Percentiles rank a stretch among this genome's conserved stretches.
These are phyloP conservation scores for Heterotis niloticus DNA, from an alignment of 2,113 vertebrate genomes.

Conservation along the genomic window DNA sequence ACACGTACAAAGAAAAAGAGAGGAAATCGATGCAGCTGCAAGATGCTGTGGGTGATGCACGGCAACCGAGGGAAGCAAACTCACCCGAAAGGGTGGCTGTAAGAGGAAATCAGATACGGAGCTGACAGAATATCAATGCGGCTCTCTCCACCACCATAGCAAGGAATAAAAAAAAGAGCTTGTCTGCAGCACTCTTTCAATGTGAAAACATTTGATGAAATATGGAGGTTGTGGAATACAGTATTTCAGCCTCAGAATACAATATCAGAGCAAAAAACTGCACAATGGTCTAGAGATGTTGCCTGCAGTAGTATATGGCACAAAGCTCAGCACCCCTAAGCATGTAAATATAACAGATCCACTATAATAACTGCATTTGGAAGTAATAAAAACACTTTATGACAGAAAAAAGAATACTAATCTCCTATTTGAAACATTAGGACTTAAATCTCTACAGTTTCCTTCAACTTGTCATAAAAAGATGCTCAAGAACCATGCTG, in stretches of 20 bases:
- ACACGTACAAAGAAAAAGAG: slow-evolving; percentile 25
- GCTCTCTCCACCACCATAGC: not conserved
- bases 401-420: too few species aligned
- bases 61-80: slow-evolving; percentile 13
- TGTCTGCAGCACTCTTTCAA: not conserved
- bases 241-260: not conserved
- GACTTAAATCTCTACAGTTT: too few species aligned
- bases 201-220: slow-evolving; percentile 2
- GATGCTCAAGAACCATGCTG: too few species aligned
- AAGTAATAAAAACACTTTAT: too few species aligned
- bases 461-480: too few species aligned
- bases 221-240: not conserved
- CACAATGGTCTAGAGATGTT: too few species aligned
- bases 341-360: too few species aligned
- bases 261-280: not conserved
- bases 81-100: slow-evolving; percentile 13
- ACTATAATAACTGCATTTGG: too few species aligned
- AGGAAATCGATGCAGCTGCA: slow-evolving; percentile 30
- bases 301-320: too few species aligned
- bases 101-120: slow-evolving; percentile 24
- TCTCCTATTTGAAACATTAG: too few species aligned
- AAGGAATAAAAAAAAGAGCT: not conserved
- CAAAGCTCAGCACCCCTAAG: too few species aligned
- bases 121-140: slow-evolving; percentile 34
- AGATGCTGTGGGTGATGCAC: slow-evolving; percentile 20